Base-by-base conservation (phyloP, 2,797 vertebrate genomes). In the Sarcoramphus papa region DNA sequence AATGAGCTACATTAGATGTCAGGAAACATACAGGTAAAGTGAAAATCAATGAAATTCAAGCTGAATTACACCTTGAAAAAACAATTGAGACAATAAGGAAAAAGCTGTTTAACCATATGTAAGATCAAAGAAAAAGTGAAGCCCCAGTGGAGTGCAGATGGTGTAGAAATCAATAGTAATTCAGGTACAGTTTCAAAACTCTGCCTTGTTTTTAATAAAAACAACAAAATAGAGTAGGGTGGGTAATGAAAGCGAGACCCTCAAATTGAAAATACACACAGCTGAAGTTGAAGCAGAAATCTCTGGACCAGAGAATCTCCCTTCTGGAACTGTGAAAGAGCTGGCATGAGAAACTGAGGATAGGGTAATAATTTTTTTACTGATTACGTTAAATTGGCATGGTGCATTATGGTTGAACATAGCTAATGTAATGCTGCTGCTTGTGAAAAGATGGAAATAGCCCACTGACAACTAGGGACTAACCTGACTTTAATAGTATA, bases 381-480 rank as follows among this genome's bases (percentile, higher is more conserved):
- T 48, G 33, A 33, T 90, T 73, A 59, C 0, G 1, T 16, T 63
- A 65, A 41, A 65, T 43, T 59, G 81, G 35, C 16, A 5, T 37
- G 0, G 1, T 33, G 30, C 23, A 18, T 83, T 88, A 18, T 0
- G 3, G 30, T 7, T 68, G 53, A 65, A 35, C 28, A 41, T 8
- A 73, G 18, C 22, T 65, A 63, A 59, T 48, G 21, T 27, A 70
- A 33, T n/a, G 27, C n/a, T 78, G 45, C 28, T 31, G 12, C 57
- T 85, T 56, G 5, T 51, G 54, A 76, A 63, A 68, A 73, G n/a
- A 40, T 24, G 13, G 80, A 76, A 89, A 53, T 24, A 88, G 8
- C 20, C 40, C 35, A 22, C 17, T 43, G 54, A 79, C 47, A 65
- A 2, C 12, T 25, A 65, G 56, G 9, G 22, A 40, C 50, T 51